Evolutionary conservation across 1,140 invertebrate species (phyloP).

Genomic region (Sweltsa coloradensis): DNA sequence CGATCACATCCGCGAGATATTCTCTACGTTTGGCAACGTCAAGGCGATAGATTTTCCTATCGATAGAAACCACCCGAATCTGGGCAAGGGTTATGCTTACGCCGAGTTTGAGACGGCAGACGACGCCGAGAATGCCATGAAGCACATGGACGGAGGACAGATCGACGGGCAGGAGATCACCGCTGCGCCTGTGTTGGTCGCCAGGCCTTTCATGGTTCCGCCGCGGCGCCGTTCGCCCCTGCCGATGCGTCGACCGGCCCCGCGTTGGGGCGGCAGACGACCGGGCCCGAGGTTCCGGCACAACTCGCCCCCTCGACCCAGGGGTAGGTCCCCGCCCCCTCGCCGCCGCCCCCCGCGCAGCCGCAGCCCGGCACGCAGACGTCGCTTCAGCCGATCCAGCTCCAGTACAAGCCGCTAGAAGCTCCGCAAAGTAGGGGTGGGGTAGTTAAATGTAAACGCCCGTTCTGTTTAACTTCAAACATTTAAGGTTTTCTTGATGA

Average conservation of each 20-base stretch:
- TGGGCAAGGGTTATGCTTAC: slow-evolving; percentile 84
- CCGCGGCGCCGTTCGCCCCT: slow-evolving; percentile 48
- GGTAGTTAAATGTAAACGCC: no score
- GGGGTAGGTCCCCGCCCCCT: slow-evolving; percentile 38
- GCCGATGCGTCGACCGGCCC: slow-evolving; percentile 40
- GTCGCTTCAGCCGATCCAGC: slow-evolving; percentile 66
- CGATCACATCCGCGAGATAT: slow-evolving; percentile 92
- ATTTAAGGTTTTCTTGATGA: no score
- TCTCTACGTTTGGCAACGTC: slow-evolving; percentile 80
- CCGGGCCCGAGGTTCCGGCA: slow-evolving; percentile 39
- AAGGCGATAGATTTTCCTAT: slow-evolving; percentile 81
- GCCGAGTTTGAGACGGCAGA: slow-evolving; percentile 88
- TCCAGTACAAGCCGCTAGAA: no score
- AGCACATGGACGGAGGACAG: slow-evolving; percentile 48
- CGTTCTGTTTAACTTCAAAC: no score
- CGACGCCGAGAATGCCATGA: slow-evolving; percentile 96
- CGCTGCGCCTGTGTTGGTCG: slow-evolving; percentile 76
- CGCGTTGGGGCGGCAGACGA: slow-evolving; percentile 29
- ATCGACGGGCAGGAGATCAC: slow-evolving; percentile 86
- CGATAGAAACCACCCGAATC: slow-evolving; percentile 74
- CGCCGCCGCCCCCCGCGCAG: slow-evolving; percentile 43
- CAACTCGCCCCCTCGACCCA: slow-evolving; percentile 37
- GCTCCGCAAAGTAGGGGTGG: no score
- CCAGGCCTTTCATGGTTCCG: slow-evolving; percentile 49
- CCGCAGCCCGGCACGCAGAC: slow-evolving; percentile 45